Evolutionary conservation across 2,888 invertebrate species (phyloP).

Genomic region (Meliscaeva auricollis): DNA sequence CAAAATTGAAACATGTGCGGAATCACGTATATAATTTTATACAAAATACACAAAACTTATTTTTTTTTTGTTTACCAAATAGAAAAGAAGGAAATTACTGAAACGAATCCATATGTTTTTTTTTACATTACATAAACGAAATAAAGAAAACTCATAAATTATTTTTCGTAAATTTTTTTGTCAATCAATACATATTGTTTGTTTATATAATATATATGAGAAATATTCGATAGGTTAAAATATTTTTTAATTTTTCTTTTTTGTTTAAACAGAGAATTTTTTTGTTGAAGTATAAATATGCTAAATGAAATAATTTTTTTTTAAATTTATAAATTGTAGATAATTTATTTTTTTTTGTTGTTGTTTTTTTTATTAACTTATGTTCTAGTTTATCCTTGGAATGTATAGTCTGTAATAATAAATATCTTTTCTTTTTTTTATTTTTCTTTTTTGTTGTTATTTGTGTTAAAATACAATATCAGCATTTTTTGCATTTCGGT

Average conservation of each 20-base stretch:
- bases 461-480: slow-evolving; percentile 67
- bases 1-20: slow-evolving; percentile 71
- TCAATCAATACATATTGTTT: slow-evolving; percentile 68
- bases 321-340: slow-evolving; percentile 48
- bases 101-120: slow-evolving; percentile 60
- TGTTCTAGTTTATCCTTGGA: slow-evolving; percentile 60
- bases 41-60: slow-evolving; percentile 66
- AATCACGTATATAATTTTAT: slow-evolving; percentile 61
- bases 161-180: slow-evolving; percentile 64
- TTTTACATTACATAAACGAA: slow-evolving; percentile 55
- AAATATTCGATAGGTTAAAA: slow-evolving; percentile 71
- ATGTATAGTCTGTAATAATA: slow-evolving; percentile 58
- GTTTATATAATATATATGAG: slow-evolving; percentile 61
- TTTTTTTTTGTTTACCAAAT: slow-evolving; percentile 59
- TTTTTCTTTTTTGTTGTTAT: slow-evolving; percentile 7
- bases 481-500: slow-evolving; percentile 41
- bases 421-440: slow-evolving; percentile 32
- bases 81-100: slow-evolving; percentile 73
- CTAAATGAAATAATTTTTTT: slow-evolving; percentile 58
- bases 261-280: slow-evolving; percentile 48
- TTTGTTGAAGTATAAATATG: slow-evolving; percentile 60
- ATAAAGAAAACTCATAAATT: slow-evolving; percentile 74
- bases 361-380: slow-evolving; percentile 61
- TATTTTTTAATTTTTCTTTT: slow-evolving; percentile 41
- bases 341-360: slow-evolving; percentile 37